Evolutionary conservation across 2,797 vertebrate genomes (phyloP).

Genomic region (Spea hammondii): DNA sequence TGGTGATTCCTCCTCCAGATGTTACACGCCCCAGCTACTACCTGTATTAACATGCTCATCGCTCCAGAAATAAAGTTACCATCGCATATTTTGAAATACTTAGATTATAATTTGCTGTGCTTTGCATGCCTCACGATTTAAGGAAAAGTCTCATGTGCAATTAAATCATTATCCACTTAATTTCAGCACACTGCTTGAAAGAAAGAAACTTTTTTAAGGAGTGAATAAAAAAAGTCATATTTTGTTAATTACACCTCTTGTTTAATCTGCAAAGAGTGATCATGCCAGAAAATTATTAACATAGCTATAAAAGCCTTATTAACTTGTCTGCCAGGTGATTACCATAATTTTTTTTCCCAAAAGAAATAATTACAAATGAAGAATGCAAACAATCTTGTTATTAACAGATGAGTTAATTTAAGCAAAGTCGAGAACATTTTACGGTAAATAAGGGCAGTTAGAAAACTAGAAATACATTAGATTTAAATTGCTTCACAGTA

Average conservation of each 20-base stretch:
- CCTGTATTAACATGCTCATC: conserved; percentile 30
- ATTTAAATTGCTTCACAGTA: too few species aligned
- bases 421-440: too few species aligned
- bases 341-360: conserved; percentile 12
- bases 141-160: conserved; percentile 29
- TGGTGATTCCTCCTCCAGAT: not conserved
- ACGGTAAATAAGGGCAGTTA: too few species aligned
- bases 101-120: conserved; percentile 34
- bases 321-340: conserved; percentile 24
- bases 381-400: too few species aligned
- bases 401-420: too few species aligned
- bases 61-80: conserved; percentile 24
- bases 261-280: conserved; percentile 8
- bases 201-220: conserved; percentile 7
- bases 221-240: conserved; percentile 18
- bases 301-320: conserved; percentile 16
- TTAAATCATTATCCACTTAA: conserved; percentile 47
- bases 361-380: too few species aligned
- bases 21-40: conserved; percentile 14
- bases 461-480: too few species aligned
- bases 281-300: conserved; percentile 11
- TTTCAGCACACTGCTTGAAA: conserved; percentile 13
- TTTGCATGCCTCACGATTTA: conserved; percentile 18
- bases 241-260: conserved; percentile 21
- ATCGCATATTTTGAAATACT: conserved; percentile 29